Conservation (phyloP, 2,797 vertebrate genomes). For the Squalus acanthias region DNA sequence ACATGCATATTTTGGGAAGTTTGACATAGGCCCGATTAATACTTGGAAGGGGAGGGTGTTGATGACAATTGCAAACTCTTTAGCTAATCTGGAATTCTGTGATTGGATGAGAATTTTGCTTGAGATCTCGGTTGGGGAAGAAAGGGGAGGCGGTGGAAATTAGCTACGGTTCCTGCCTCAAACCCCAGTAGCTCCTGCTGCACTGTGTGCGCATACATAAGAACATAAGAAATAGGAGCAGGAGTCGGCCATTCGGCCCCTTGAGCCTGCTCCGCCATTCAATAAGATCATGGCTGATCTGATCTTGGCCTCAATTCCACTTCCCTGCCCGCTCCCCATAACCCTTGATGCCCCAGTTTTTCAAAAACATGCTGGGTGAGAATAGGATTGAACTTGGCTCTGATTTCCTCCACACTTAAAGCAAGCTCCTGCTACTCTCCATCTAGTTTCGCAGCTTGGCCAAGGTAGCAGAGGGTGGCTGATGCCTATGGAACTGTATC, state of each 20-base stretch:
- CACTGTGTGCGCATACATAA: not conserved
- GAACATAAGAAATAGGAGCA: too few relatives aligned
- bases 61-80: not conserved
- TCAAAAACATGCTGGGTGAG: too few relatives aligned
- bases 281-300: too few relatives aligned
- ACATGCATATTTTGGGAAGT: not conserved
- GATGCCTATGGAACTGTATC: not conserved
- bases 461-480: not conserved
- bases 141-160: not conserved
- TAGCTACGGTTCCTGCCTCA: not conserved
- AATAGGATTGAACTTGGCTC: not conserved
- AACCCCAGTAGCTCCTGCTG: not conserved
- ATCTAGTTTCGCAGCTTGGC: not conserved
- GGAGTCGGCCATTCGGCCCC: too few relatives aligned
- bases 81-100: not conserved
- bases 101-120: not conserved
- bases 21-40: not conserved
- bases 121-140: not conserved
- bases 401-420: not conserved
- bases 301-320: too few relatives aligned
- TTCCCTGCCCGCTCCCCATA: too few relatives aligned
- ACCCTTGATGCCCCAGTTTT: too few relatives aligned
- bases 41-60: not conserved
- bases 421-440: not conserved
- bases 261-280: too few relatives aligned